Evolutionary conservation across 2,797 vertebrate genomes (phyloP).

Genomic region (Acrossocheilus fasciatus): DNA sequence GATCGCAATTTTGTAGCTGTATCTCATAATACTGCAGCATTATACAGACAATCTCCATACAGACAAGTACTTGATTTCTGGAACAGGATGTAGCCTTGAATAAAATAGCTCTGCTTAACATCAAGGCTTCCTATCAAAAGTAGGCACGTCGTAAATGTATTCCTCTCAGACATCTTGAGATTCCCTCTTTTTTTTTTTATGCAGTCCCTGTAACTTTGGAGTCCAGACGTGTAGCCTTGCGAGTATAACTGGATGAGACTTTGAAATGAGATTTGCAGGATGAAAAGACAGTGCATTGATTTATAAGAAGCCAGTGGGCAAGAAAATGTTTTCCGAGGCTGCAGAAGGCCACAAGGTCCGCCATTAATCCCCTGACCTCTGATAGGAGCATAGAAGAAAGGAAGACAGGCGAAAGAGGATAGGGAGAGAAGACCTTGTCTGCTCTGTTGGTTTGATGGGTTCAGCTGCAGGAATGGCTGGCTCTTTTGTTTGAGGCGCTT

Average conservation of each 20-base stretch:
- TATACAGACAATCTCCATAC: background rate
- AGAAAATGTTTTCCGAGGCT: constrained; percentile 76
- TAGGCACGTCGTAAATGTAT: background rate
- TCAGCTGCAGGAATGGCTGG: constrained; percentile 56
- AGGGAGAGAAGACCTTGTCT: constrained; percentile 69
- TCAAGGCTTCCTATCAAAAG: constrained; percentile 17
- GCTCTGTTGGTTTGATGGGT: constrained; percentile 74
- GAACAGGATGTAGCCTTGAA: constrained; percentile 26
- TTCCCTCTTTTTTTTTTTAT: background rate
- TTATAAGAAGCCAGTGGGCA: constrained; percentile 77
- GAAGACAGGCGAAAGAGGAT: constrained; percentile 53
- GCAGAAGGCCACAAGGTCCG: constrained; percentile 80
- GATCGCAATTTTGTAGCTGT: constrained; percentile 73
- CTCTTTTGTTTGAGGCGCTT: constrained; percentile 61
- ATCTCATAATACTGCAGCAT: constrained; percentile 44
- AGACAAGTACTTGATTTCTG: background rate
- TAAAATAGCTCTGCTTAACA: constrained; percentile 8
- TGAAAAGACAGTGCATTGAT: constrained; percentile 71
- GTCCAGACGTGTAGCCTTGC: constrained; percentile 18
- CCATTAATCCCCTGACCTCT: constrained; percentile 85
- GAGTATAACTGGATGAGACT: constrained; percentile 60
- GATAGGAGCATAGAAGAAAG: constrained; percentile 62
- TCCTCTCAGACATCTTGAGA: background rate
- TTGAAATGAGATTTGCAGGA: constrained; percentile 79
- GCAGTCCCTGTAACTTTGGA: constrained; percentile 5